phyloP scores from a whole-genome alignment of 2,113 vertebrate species.

The Vicugna pacos region DNA sequence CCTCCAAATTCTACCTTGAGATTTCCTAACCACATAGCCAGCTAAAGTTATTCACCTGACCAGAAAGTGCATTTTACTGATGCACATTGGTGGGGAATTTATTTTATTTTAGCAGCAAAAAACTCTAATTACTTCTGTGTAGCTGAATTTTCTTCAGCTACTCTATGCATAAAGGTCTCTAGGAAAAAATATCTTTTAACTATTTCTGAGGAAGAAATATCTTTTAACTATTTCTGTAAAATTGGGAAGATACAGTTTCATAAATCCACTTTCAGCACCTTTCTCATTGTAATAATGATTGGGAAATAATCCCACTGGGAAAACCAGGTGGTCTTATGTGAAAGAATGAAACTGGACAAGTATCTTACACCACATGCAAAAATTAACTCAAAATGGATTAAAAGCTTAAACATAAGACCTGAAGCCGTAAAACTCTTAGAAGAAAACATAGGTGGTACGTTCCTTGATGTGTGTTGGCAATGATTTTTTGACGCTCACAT shows the following conservation, averaged over 20 bases:
- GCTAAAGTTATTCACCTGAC: not conserved
- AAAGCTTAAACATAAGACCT: not conserved
- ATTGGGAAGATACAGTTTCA: not conserved
- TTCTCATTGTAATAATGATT: not conserved
- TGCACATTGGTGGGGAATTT: not conserved
- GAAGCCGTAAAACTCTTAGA: not conserved
- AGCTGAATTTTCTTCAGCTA: not conserved
- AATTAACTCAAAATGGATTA: not conserved
- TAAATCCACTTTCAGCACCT: not conserved
- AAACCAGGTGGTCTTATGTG: not conserved
- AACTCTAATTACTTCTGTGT: not conserved
- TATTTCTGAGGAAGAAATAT: not conserved
- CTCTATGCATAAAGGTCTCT: not conserved
- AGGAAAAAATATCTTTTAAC: not conserved
- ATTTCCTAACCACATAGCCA: not conserved
- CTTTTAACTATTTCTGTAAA: not conserved
- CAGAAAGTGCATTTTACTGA: constrained; percentile 19
- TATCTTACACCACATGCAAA: no score
- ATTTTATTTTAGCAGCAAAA: constrained; percentile 24
- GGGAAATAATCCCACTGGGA: not conserved
- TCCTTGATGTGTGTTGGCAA: not conserved
- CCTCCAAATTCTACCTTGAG: not conserved
- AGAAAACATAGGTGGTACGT: not conserved
- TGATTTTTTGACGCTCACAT: not conserved
- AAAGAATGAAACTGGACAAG: not conserved